These are phyloP conservation scores for Pogonognathellus flavescens DNA, from an alignment of 1,140 invertebrate genomes.

Conservation along the genomic window DNA sequence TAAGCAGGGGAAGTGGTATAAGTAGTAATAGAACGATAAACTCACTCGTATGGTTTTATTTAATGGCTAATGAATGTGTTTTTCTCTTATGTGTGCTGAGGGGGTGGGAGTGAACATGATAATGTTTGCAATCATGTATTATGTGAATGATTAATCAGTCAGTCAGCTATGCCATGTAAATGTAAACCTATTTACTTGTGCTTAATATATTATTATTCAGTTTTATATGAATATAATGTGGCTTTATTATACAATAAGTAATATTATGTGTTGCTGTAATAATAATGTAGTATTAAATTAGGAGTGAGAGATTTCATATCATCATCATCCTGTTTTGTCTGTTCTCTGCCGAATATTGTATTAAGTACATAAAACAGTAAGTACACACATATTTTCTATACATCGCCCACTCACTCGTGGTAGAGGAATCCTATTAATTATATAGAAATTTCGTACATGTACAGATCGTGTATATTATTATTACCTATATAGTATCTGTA, in stretches of 20 bases:
- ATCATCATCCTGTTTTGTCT: not conserved
- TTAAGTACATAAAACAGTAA: too few relatives aligned
- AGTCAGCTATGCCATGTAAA: not conserved
- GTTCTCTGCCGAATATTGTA: not conserved
- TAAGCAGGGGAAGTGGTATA: not conserved
- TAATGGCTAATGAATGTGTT: conserved; percentile 41
- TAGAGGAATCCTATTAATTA: too few relatives aligned
- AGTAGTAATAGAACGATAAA: not conserved
- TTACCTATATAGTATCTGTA: not conserved
- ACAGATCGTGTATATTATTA: not conserved
- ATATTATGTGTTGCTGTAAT: not conserved
- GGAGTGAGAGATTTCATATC: not conserved
- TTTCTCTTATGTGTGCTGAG: conserved; percentile 35
- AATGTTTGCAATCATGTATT: conserved; percentile 53
- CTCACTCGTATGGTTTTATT: conserved; percentile 9
- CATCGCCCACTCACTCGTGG: too few relatives aligned
- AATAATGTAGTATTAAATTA: not conserved
- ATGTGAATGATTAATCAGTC: conserved; percentile 59
- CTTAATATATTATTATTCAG: not conserved
- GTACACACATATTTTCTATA: too few relatives aligned
- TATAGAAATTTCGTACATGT: too few relatives aligned
- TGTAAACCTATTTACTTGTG: not conserved
- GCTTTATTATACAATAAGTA: too few relatives aligned
- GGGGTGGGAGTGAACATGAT: conserved; percentile 59
- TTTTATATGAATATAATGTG: too few relatives aligned